Base-by-base conservation (phyloP, 2,113 vertebrate species). In the Nothocercus nigrocapillus region DNA sequence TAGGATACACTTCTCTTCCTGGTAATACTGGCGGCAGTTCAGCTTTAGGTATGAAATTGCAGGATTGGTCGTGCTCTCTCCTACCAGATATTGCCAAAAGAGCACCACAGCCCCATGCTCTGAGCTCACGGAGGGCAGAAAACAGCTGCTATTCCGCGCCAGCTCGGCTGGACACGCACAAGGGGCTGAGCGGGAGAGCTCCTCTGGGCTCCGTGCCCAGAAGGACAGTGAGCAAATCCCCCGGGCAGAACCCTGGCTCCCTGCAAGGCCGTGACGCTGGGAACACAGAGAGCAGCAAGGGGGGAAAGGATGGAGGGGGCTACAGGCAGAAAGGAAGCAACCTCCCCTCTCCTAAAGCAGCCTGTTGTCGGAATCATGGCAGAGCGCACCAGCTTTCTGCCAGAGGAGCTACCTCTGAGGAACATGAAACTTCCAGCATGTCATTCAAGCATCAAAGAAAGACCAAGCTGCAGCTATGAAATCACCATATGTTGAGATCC, bases 261-360 rank as follows among this genome's bases (percentile, higher is more conserved):
- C 83, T 68, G 54, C 64, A 80, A 78, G 61, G 49, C 61, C 4
- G 0, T 5, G 34, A 72, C 30, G 38, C 25, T 18, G 40, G 1
- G 1, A 91, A 72, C 25, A 19, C 88, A 81, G 21, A 0, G 0
- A 76, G 38, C 32, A 5, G 5, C 20, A 73, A 0, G 1, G 75
- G 89, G 40, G 12, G 4, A 80, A 69, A 44, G 62, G 44, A 82
- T 0, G 0, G 34, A 95, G 7, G 5, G 85, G 13, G 47, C 21
- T 83, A 54, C 15, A 38, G 34, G 20, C 42, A 85, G 72, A 83
- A 88, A 69, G 32, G n/a, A 95, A 88, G 56, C 27, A 83, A 7
- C 20, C 5, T 88, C 8, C 40, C 13, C 19, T 59, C 80, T 88
- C 67, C 36, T 44, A 54, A 40, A 64, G 70, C 1, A 0, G 42